Percentiles rank a stretch among this genome's conserved stretches.
Conservation (phyloP, 1,140 invertebrate genomes). For the Saccostrea cuccullata region DNA sequence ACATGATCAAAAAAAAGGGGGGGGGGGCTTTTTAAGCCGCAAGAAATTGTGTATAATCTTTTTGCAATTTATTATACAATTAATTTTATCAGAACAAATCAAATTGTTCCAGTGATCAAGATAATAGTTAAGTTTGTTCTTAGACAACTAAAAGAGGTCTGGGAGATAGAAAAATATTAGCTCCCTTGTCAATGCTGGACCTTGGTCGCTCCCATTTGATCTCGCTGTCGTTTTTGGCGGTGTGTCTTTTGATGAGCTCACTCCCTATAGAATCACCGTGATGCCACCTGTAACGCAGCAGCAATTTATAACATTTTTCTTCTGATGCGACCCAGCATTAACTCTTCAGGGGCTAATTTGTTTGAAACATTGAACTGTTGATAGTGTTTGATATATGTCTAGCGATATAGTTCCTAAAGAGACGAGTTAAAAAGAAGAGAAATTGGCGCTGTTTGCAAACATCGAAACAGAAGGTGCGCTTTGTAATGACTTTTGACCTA, state of each 20-base stretch:
- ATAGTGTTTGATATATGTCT: constrained; percentile 18
- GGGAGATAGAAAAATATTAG: too few species aligned
- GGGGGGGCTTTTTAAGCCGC: too few species aligned
- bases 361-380: constrained; percentile 8
- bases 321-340: constrained; percentile 6
- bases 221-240: neutral
- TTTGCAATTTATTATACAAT: too few species aligned
- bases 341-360: constrained; percentile 17
- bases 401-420: neutral
- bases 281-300: neutral
- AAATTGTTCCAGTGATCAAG: too few species aligned
- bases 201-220: neutral
- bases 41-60: too few species aligned
- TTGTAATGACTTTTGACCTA: neutral
- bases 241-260: neutral
- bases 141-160: too few species aligned
- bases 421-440: neutral
- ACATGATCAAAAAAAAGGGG: too few species aligned
- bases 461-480: neutral
- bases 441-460: neutral
- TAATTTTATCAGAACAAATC: too few species aligned
- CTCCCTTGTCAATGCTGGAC: too few species aligned
- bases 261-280: neutral
- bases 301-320: constrained; percentile 1
- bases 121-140: too few species aligned